phyloP scores from a whole-genome alignment of 2,113 vertebrate genomes.

The Lophotis ruficrista region DNA sequence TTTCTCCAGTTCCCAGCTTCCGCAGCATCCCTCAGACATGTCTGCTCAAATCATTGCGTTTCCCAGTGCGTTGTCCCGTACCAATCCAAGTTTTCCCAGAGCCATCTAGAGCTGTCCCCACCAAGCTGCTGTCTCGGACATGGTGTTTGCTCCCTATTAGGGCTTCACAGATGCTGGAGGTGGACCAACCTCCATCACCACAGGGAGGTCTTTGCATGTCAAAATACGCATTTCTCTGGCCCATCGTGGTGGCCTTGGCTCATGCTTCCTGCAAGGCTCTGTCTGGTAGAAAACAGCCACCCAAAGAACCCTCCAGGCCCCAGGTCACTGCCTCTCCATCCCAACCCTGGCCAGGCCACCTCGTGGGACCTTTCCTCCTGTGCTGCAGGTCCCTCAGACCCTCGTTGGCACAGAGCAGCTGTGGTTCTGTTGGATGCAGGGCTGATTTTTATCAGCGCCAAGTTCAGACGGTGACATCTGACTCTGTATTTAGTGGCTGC shows the following conservation, averaged over 20 bases:
- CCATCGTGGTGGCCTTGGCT: not conserved
- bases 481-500: not conserved
- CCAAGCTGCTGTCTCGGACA: rapidly evolving
- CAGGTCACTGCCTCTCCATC: not conserved
- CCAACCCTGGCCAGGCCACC: not conserved
- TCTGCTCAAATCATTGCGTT: not conserved
- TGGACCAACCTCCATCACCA: not conserved
- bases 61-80: not conserved
- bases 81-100: not conserved
- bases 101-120: not conserved
- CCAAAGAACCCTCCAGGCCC: not conserved
- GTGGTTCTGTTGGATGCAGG: not conserved
- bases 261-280: not conserved
- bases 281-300: not conserved
- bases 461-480: not conserved
- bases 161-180: not conserved
- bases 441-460: not conserved
- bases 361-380: not conserved
- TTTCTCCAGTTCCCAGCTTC: not conserved
- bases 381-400: not conserved
- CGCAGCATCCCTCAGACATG: rapidly evolving
- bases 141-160: not conserved
- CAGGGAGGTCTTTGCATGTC: too few relatives aligned
- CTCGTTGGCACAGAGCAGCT: not conserved
- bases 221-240: not conserved